These are phyloP conservation scores for Drosophila neocordata DNA, from an alignment of 1,140 invertebrate genomes.

Conservation along the genomic window DNA sequence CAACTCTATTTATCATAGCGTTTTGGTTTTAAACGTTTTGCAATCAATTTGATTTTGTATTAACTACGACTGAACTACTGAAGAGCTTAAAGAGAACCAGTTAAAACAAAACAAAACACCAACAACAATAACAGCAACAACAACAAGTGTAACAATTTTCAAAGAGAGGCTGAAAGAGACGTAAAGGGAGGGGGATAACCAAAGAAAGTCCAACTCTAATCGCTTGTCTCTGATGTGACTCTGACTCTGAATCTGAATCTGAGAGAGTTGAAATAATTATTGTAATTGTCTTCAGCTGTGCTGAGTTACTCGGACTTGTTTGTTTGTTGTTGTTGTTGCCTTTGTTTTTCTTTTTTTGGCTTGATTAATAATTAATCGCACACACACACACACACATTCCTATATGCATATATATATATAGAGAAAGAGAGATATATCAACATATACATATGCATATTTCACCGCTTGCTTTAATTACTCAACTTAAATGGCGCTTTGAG, in stretches of 20 bases:
- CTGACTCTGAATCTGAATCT: conserved; percentile 16
- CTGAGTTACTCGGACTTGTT: conserved; percentile 66
- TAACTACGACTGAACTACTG: conserved; percentile 40
- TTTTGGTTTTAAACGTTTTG: conserved; percentile 67
- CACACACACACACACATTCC: conserved; percentile 38
- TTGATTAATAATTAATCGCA: conserved; percentile 80
- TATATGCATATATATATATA: not conserved
- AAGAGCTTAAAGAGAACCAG: conserved; percentile 46
- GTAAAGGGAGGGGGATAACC: not conserved
- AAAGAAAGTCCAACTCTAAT: conserved; percentile 46
- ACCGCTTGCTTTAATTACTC: conserved; percentile 73
- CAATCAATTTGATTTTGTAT: conserved; percentile 79
- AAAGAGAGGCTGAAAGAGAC: conserved; percentile 21
- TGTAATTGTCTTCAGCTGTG: conserved; percentile 69
- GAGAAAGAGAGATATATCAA: conserved; percentile 7
- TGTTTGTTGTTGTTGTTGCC: conserved; percentile 63
- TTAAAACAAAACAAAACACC: conserved; percentile 39
- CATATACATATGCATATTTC: conserved; percentile 58
- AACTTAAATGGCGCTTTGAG: conserved; percentile 80
- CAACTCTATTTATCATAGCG: conserved; percentile 41
- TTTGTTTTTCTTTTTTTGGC: conserved; percentile 56
- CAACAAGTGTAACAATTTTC: conserved; percentile 36
- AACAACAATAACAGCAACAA: conserved; percentile 23
- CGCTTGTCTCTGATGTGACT: conserved; percentile 17
- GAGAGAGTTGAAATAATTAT: conserved; percentile 76